Evolutionary conservation across 2,797 vertebrate species (phyloP).

Genomic region (Sebastolobus altivelis): DNA sequence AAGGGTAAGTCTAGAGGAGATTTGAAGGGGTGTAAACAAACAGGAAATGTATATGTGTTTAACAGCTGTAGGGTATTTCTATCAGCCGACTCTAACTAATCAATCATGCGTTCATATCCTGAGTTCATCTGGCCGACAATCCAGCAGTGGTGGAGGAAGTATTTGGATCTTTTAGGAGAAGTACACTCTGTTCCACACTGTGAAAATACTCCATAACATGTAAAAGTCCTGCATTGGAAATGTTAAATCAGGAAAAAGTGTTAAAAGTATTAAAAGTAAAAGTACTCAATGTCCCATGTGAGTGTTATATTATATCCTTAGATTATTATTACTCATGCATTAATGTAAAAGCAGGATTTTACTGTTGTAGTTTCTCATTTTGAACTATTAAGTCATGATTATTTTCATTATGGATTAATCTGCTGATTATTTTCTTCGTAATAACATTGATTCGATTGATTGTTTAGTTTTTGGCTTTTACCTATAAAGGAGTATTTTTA

Average conservation of each 20-base stretch:
- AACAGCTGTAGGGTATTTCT: too few relatives aligned
- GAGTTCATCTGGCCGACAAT: background rate
- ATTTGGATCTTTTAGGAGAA: background rate
- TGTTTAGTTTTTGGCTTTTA: too few relatives aligned
- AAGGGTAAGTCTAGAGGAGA: slow-evolving; percentile 25
- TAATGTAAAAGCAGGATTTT: background rate
- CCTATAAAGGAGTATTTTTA: too few relatives aligned
- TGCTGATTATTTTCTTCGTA: background rate
- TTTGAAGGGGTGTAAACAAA: background rate
- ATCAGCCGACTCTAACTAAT: background rate
- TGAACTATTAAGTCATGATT: background rate
- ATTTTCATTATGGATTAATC: background rate
- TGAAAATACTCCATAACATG: background rate
- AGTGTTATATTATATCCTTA: background rate
- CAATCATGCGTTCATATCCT: background rate
- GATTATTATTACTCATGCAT: background rate
- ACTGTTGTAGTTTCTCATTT: background rate
- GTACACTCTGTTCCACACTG: background rate
- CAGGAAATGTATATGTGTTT: background rate
- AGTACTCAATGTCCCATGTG: background rate
- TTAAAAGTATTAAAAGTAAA: background rate
- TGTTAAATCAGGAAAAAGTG: background rate
- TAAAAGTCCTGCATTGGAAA: background rate
- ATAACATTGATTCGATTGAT: background rate
- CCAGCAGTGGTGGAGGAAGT: background rate